Percentiles rank a stretch among this genome's conserved stretches.
Evolutionary conservation across 2,797 vertebrate species (phyloP).

Genomic region (Miichthys miiuy): DNA sequence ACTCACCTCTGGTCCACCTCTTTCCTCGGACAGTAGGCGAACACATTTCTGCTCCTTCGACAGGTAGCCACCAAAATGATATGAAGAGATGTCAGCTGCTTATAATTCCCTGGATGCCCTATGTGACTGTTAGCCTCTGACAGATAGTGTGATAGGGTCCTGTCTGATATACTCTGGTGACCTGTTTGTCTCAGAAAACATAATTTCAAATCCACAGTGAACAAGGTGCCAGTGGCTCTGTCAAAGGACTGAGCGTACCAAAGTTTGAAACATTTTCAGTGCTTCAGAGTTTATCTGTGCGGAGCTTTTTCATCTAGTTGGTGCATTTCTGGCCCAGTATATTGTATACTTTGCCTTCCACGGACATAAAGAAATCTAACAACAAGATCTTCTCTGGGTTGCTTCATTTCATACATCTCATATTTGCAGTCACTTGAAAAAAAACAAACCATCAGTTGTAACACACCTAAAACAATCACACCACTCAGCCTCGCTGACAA

Average conservation of each 20-base stretch:
- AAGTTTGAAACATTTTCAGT: conserved; percentile 17
- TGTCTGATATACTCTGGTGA: conserved; percentile 44
- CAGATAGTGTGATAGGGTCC: conserved; percentile 43
- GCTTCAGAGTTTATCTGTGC: conserved; percentile 3
- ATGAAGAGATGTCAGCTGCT: conserved; percentile 47
- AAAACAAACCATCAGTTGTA: conserved; percentile 5
- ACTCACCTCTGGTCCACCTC: conserved; percentile 34
- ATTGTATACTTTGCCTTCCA: neutral
- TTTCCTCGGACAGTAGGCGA: conserved; percentile 21
- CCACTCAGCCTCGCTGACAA: conserved; percentile 44
- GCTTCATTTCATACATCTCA: conserved; percentile 18
- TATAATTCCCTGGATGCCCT: conserved; percentile 43
- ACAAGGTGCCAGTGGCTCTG: conserved; percentile 6
- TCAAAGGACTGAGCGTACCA: neutral
- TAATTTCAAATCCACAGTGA: conserved; percentile 49
- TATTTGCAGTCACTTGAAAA: conserved; percentile 34
- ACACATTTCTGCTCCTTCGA: conserved; percentile 53
- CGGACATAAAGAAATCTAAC: conserved; percentile 7
- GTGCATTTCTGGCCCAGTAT: neutral
- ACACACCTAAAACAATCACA: conserved; percentile 43
- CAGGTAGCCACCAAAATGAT: conserved; percentile 41
- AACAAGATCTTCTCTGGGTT: neutral
- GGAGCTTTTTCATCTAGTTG: neutral
- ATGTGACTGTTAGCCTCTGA: conserved; percentile 44
- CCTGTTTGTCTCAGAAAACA: conserved; percentile 54